phyloP scores from a whole-genome alignment of 1,140 invertebrate genomes.

The Liolophura sinensis region DNA sequence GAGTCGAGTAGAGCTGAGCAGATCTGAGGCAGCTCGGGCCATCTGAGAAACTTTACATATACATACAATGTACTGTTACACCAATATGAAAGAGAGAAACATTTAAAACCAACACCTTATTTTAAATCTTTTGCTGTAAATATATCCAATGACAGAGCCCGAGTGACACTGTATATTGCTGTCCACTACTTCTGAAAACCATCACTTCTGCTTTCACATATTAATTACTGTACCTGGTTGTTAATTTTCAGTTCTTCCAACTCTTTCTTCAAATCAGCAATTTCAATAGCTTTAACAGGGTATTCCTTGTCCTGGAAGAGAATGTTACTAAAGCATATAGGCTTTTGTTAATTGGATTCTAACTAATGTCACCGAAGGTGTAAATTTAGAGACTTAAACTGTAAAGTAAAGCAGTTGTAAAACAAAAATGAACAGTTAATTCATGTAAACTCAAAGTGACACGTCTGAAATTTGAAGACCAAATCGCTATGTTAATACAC shows the following conservation, averaged over 20 bases:
- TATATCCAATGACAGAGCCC: neutral
- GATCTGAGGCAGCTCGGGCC: no score
- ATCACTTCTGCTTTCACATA: neutral
- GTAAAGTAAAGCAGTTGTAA: no score
- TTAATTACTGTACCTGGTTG: conserved; percentile 42
- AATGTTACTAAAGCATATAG: conserved; percentile 2
- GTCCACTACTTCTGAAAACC: neutral
- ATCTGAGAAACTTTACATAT: neutral
- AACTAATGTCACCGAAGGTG: no score
- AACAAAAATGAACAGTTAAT: no score
- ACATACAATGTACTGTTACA: neutral
- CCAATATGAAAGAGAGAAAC: neutral
- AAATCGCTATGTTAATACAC: no score
- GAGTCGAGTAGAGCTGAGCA: no score
- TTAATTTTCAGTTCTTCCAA: conserved; percentile 44
- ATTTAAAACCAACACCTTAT: neutral
- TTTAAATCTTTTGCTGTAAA: neutral
- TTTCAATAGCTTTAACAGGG: conserved; percentile 55
- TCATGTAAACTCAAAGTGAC: no score
- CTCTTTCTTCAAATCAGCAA: conserved; percentile 50
- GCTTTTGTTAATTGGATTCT: no score
- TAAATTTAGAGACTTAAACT: no score
- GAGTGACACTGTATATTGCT: neutral
- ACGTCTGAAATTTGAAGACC: no score
- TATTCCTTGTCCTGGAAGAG: conserved; percentile 54